Base-by-base conservation (phyloP, 1,140 invertebrate genomes). In the Lepidurus arcticus region DNA sequence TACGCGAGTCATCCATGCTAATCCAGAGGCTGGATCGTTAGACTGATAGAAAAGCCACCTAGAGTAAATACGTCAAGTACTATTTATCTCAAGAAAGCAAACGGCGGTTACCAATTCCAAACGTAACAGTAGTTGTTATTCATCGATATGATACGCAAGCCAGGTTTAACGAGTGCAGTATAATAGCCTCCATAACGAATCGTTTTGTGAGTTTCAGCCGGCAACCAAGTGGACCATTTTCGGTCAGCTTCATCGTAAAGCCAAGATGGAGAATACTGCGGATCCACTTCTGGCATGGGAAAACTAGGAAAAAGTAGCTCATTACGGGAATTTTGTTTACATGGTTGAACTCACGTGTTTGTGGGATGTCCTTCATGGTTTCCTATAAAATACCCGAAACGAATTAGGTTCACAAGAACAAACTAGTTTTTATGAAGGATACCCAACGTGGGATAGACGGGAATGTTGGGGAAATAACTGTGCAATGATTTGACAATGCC, bases 291-390 rank as follows among this genome's bases (percentile, higher is more conserved):
- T 73, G 82, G 82, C 11, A 81, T 77, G 76, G 89, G 89, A 24
- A 65, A 79, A 0, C 42, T 74, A 21, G 53, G 73, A 76, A 74
- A 34, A 34, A 34, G 0, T 34, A 34, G 34, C 34, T 34, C 34
- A 3, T 34, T 10, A 78, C 7, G 1, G 26, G 26, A 53, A 65
- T n/a, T 5, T 65, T 73, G 74, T 44, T 78, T 44, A 44, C 74
- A 10, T 79, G 44, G 7, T 24, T 24, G 34, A 11, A 21, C 88
- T 89, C 86, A 94, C 92, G 91, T 88, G 85, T 97, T 95, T 7
- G 93, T 86, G 4, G 95, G 95, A 85, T 93, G 90, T 65, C 93
- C 88, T 85, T 98, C 95, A 82, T 98, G 95, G 84, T 98, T 98
- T 73, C 94, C 95, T 65, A 65, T 7, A 65, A 1, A 13, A 13